Conservation (phyloP, 2,113 vertebrate genomes). For the Hipposideros armiger region DNA sequence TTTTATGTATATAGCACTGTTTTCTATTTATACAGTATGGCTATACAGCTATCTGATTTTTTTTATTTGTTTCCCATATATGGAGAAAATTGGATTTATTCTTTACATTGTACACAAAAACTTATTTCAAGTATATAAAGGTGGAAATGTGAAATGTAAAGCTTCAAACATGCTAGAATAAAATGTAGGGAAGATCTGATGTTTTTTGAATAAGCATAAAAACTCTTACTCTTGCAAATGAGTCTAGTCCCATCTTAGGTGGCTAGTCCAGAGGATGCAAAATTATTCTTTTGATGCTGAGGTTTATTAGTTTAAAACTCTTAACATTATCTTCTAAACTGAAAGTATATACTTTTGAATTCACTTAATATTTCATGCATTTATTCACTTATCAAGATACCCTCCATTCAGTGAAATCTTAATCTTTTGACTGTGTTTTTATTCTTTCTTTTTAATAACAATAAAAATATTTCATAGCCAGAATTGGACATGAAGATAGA, state of each 20-base stretch:
- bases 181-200: constrained; percentile 28
- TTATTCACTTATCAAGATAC: constrained; percentile 58
- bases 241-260: background rate
- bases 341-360: background rate
- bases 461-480: constrained; percentile 35
- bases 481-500: background rate
- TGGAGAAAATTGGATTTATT: background rate
- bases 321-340: constrained; percentile 17
- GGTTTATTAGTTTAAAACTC: constrained; percentile 37
- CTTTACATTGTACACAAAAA: background rate
- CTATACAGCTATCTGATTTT: constrained; percentile 39
- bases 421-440: constrained; percentile 42
- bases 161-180: background rate
- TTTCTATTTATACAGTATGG: constrained; percentile 70
- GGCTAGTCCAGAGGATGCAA: background rate
- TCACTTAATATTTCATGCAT: constrained; percentile 14
- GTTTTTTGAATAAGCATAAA: constrained; percentile 58
- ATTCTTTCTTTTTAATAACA: background rate
- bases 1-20: constrained; percentile 56
- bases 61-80: background rate
- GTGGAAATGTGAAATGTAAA: constrained; percentile 25
- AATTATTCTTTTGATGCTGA: constrained; percentile 2
- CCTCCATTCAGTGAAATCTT: constrained; percentile 40
- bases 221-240: constrained; percentile 59
- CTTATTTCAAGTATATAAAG: constrained; percentile 23